phyloP scores from a whole-genome alignment of 2,113 vertebrate species.

The Lycaon pictus region DNA sequence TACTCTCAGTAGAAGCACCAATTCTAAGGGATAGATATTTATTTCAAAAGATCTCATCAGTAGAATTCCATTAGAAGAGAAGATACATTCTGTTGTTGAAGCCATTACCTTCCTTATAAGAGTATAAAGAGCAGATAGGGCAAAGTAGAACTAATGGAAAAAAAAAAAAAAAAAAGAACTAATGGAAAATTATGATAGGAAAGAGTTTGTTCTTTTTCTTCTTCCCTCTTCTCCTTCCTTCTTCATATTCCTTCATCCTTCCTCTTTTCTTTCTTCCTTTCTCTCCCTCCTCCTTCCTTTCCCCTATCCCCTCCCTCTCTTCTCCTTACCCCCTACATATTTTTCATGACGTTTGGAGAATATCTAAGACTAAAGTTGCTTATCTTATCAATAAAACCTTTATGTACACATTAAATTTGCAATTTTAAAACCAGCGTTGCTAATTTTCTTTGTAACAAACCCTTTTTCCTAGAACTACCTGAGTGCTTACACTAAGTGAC shows the following conservation, averaged over 20 bases:
- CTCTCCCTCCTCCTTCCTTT: too few species aligned
- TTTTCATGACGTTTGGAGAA: background rate
- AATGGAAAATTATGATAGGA: background rate
- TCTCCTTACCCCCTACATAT: background rate
- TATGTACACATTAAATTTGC: background rate
- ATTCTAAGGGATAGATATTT: background rate
- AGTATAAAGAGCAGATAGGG: background rate
- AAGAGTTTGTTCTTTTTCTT: background rate
- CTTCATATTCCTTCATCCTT: accelerated
- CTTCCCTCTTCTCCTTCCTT: background rate
- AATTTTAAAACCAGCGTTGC: background rate
- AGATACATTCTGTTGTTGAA: background rate
- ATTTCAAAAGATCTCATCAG: background rate
- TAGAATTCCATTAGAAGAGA: background rate
- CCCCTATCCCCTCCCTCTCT: background rate
- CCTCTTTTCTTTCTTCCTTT: background rate
- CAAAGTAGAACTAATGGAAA: background rate
- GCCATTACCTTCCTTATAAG: background rate
- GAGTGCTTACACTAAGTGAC: background rate
- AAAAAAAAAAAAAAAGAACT: too few species aligned
- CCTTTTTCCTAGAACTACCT: background rate
- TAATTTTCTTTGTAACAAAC: background rate
- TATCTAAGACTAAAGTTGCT: background rate
- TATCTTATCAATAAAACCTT: background rate
- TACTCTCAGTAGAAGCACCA: background rate